Percentiles rank a stretch among this genome's conserved stretches.
These are phyloP conservation scores for Heliocidaris tuberculata DNA, from an alignment of 35 echinoderm and acorn worm genomes.

Conservation along the genomic window DNA sequence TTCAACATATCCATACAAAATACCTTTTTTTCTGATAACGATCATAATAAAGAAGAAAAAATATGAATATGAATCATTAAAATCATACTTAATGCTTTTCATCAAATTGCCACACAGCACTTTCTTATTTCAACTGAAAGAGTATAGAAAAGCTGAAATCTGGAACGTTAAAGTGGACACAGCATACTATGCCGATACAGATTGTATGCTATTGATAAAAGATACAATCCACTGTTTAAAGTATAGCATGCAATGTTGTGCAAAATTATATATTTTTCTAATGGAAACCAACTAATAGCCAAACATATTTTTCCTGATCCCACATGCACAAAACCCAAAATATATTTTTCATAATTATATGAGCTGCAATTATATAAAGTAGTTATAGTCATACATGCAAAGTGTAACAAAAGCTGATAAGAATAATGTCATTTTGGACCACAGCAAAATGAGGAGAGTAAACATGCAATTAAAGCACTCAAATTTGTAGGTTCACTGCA, in stretches of 20 bases:
- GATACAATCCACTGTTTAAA: not conserved
- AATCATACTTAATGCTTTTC: not conserved
- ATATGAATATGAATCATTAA: not conserved
- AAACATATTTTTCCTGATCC: not conserved
- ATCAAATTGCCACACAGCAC: not conserved
- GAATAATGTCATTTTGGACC: not conserved
- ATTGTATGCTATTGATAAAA: not conserved
- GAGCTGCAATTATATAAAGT: not conserved
- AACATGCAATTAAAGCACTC: not conserved
- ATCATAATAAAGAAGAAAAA: not conserved
- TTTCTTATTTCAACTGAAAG: not conserved
- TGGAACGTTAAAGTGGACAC: not conserved
- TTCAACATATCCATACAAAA: not conserved
- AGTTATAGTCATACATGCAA: not conserved
- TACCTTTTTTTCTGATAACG: not conserved
- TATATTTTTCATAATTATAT: not conserved
- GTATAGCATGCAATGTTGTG: not conserved
- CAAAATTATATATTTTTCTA: not conserved
- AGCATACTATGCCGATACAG: not conserved
- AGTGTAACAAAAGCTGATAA: not conserved
- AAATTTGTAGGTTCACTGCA: not conserved
- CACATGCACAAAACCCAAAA: not conserved
- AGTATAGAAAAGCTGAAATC: not conserved
- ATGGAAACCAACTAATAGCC: not conserved
- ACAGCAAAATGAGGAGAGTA: not conserved